Conservation (phyloP, 2,888 invertebrate species). For the Stenichneumon culpator region DNA sequence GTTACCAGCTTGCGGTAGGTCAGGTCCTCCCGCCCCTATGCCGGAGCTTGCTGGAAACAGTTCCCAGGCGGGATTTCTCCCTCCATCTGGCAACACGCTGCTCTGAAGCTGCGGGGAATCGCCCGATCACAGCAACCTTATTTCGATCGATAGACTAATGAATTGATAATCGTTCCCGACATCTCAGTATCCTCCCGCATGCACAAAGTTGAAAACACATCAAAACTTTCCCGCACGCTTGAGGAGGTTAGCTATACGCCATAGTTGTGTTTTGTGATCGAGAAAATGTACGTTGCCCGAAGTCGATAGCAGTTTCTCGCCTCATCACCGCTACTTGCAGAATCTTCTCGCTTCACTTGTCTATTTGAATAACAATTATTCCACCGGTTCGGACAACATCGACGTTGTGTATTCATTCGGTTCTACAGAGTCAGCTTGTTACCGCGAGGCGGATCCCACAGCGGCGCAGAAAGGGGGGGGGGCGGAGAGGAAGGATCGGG, state of each 20-base stretch:
- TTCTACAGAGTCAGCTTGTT: conserved; percentile 61
- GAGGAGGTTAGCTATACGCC: neutral
- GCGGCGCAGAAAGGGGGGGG: neutral
- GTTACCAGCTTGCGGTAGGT: no score
- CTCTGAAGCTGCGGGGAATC: no score
- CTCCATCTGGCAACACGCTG: no score
- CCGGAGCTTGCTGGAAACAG: no score
- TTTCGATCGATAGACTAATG: no score
- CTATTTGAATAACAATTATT: conserved; percentile 58
- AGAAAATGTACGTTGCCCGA: neutral
- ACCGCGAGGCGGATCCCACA: conserved; percentile 10
- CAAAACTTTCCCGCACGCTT: no score
- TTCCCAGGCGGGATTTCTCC: no score
- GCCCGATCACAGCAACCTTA: no score
- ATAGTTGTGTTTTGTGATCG: neutral
- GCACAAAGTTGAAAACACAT: no score
- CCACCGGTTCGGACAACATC: conserved; percentile 39
- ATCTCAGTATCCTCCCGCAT: no score
- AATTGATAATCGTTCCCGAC: no score
- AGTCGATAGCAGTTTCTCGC: conserved; percentile 1
- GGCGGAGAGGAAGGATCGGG: neutral
- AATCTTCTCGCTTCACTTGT: conserved; percentile 42
- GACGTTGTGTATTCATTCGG: conserved; percentile 24
- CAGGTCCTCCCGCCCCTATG: no score
- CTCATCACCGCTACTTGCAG: neutral